These are phyloP conservation scores for Crocidura indochinensis DNA, from an alignment of 2,797 vertebrate species.

Conservation along the genomic window DNA sequence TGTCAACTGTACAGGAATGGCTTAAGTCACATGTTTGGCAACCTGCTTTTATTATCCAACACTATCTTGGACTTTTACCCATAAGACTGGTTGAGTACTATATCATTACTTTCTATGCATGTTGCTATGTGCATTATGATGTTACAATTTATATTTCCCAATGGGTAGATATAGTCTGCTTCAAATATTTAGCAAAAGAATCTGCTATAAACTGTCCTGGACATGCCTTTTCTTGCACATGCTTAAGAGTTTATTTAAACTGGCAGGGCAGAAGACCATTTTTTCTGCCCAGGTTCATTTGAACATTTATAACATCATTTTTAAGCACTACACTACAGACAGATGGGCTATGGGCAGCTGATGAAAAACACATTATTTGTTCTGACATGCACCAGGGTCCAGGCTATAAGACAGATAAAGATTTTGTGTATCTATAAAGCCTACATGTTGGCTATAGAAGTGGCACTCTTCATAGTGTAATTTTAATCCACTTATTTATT, in stretches of 20 bases:
- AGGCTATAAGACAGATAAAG: too few relatives aligned
- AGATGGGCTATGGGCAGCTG: too few relatives aligned
- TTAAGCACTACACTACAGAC: too few relatives aligned
- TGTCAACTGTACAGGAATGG: conserved; percentile 18
- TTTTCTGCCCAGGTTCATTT: too few relatives aligned
- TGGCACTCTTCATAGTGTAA: background rate
- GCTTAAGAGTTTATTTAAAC: background rate
- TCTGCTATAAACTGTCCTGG: background rate
- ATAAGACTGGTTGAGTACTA: background rate
- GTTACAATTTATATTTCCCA: conserved; percentile 48
- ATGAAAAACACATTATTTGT: too few relatives aligned
- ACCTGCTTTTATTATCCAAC: conserved; percentile 2
- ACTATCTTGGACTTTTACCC: background rate
- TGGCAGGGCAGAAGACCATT: too few relatives aligned
- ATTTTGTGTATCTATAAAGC: too few relatives aligned
- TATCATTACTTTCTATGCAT: background rate
- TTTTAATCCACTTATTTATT: background rate
- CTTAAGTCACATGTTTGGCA: conserved; percentile 28
- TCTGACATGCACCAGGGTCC: too few relatives aligned
- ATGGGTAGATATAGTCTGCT: background rate
- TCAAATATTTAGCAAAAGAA: background rate
- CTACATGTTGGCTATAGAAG: background rate
- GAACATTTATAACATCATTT: too few relatives aligned
- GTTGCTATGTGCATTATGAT: background rate
- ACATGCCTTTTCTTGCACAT: background rate